Conservation (phyloP, 2,888 invertebrate genomes). For the Cantharis nigra region DNA sequence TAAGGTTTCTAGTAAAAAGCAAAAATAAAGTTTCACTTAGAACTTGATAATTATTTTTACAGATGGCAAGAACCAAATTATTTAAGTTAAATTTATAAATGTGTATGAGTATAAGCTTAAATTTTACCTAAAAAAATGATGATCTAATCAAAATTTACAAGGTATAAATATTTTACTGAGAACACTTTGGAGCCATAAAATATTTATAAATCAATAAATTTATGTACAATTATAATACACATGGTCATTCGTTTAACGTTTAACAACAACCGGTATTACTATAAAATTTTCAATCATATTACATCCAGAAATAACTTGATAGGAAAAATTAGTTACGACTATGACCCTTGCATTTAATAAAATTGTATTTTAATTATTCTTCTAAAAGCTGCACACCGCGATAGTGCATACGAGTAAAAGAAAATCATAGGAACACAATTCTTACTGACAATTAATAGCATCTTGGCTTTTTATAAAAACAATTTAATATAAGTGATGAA, state of each 20-base stretch:
- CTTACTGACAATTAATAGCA: background rate
- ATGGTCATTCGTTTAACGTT: background rate
- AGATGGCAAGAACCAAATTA: background rate
- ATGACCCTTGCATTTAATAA: background rate
- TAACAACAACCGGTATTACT: background rate
- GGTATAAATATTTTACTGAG: background rate
- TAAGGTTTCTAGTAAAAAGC: background rate
- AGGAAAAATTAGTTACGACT: background rate
- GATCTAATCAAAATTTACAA: background rate
- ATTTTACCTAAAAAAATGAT: background rate
- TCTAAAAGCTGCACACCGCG: too few relatives aligned
- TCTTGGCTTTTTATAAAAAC: background rate
- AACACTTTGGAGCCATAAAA: background rate
- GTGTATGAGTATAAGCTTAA: background rate
- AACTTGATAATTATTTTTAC: background rate
- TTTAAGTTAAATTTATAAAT: background rate
- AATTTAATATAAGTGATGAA: slow-evolving; percentile 1
- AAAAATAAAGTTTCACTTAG: background rate
- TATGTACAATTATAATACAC: background rate
- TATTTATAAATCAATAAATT: background rate
- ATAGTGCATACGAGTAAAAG: background rate
- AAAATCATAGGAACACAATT: background rate
- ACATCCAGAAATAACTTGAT: background rate
- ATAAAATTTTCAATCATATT: background rate
- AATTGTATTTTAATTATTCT: too few relatives aligned